phyloP scores from a whole-genome alignment of 2,888 invertebrate species.

The Lamellibrachia columna region DNA sequence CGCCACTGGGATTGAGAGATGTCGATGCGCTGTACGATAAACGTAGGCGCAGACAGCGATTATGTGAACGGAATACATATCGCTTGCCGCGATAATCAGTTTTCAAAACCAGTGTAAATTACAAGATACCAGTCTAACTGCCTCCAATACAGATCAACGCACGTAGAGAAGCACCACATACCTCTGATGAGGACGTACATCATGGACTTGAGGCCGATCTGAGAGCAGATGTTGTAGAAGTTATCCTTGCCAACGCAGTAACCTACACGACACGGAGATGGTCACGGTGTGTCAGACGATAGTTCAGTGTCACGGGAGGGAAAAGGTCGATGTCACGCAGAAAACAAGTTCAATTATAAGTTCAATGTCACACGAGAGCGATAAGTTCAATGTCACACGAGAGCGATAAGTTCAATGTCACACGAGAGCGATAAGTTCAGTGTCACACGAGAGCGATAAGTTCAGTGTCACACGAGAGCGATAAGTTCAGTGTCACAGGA shows the following conservation, averaged over 20 bases:
- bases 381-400: too few relatives aligned
- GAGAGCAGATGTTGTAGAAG: conserved; percentile 18
- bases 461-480: too few relatives aligned
- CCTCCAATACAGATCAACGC: not conserved
- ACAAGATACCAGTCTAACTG: not conserved
- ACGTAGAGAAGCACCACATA: not conserved
- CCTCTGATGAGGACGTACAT: conserved; percentile 23
- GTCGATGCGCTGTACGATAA: not conserved
- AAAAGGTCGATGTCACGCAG: too few relatives aligned
- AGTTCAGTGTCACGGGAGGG: not conserved
- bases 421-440: too few relatives aligned
- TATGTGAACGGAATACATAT: not conserved
- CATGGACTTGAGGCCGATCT: not conserved
- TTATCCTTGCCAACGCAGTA: conserved; percentile 1
- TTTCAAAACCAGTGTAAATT: not conserved
- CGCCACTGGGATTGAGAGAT: not conserved
- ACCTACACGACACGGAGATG: not conserved
- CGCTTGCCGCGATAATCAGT: not conserved
- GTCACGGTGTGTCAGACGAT: not conserved
- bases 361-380: too few relatives aligned
- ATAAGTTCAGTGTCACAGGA: too few relatives aligned
- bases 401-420: too few relatives aligned
- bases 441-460: too few relatives aligned
- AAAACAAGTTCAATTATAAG: too few relatives aligned
- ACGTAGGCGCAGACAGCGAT: not conserved